These are phyloP conservation scores for Hirtodrosophila confusa DNA, from an alignment of 2,888 invertebrate species.

Conservation along the genomic window DNA sequence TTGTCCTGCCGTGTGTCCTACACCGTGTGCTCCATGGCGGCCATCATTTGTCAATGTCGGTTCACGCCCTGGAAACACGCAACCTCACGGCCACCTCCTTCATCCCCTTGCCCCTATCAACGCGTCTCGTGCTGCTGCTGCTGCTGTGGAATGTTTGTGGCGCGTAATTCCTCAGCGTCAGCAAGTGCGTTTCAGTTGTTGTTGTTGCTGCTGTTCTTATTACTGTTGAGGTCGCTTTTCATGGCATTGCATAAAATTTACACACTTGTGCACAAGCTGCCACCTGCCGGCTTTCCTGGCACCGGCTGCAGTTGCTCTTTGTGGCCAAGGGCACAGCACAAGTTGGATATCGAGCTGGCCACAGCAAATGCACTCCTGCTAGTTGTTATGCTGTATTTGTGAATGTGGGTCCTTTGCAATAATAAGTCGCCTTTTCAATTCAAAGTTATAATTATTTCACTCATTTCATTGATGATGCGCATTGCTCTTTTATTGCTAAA, in stretches of 20 bases:
- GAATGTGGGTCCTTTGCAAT: constrained; percentile 13
- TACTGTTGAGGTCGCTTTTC: constrained; percentile 29
- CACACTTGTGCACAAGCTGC: constrained; percentile 25
- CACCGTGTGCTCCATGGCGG: constrained; percentile 52
- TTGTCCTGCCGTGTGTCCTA: constrained; percentile 46
- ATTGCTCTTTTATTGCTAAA: background rate
- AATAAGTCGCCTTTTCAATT: constrained; percentile 51
- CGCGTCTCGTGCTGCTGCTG: constrained; percentile 20
- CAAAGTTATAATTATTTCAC: constrained; percentile 15
- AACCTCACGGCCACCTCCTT: constrained; percentile 50
- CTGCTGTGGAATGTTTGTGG: constrained; percentile 63
- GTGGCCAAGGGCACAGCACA: constrained; percentile 10
- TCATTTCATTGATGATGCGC: constrained; percentile 31
- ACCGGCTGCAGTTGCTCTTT: background rate
- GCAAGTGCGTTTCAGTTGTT: constrained; percentile 16
- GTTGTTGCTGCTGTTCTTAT: constrained; percentile 12
- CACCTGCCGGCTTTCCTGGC: constrained; percentile 23
- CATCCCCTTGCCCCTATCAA: constrained; percentile 4
- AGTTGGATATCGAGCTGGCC: constrained; percentile 10
- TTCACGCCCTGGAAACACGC: constrained; percentile 61
- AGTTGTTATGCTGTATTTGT: constrained; percentile 29
- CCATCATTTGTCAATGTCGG: constrained; percentile 76
- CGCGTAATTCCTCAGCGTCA: constrained; percentile 67
- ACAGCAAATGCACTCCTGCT: constrained; percentile 4
- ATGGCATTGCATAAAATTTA: constrained; percentile 44